Base-by-base conservation (phyloP, 2,113 vertebrate genomes). In the Dromas ardeola region DNA sequence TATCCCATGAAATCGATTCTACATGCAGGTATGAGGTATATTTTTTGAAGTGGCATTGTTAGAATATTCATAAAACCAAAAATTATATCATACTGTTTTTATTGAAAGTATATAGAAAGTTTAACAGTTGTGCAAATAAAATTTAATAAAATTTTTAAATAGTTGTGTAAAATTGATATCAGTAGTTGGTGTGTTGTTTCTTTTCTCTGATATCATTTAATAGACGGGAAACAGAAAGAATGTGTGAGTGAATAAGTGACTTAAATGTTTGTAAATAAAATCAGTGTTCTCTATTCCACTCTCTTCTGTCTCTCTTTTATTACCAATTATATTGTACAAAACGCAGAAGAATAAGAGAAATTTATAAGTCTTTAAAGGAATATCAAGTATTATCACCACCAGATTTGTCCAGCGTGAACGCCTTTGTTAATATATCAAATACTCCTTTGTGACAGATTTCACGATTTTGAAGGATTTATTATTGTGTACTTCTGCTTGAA, bases 121-220 rank as follows among this genome's bases (percentile, higher is more conserved):
- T 65, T 65, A 38, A 20, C 18, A 66, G 8, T 52, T 38, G 8
- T 65, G 29, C 11, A 52, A 58, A 58, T 30, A 79, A 65, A 65
- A 72, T 50, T 42, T 36, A 29, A 11, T 42, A 42, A 42, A 11
- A 13, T 42, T 42, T 42, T 42, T 42, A 42, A 42, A 42, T 13
- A 42, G 13, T 13, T 38, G 5, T 52, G 13, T 42, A 58, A 52
- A 58, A 21, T 32, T 50, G 12, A 7, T 42, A 29, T 49, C 17
- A 36, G 18, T 26, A 45, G 7, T 29, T 23, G 49, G 2, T 16
- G 5, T 47, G 3, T 5, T 15, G 29, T 13, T 1, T 17, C n/a
- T 76, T 42, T 53, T 16, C 43, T 61, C 34, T 69, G 17, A n/a
- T 56, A 40, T 8, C 4, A 43, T 59, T 77, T 52, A 65, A 56